Base-by-base conservation (phyloP, 2,113 vertebrate species). In the Onychostruthus taczanowskii region DNA sequence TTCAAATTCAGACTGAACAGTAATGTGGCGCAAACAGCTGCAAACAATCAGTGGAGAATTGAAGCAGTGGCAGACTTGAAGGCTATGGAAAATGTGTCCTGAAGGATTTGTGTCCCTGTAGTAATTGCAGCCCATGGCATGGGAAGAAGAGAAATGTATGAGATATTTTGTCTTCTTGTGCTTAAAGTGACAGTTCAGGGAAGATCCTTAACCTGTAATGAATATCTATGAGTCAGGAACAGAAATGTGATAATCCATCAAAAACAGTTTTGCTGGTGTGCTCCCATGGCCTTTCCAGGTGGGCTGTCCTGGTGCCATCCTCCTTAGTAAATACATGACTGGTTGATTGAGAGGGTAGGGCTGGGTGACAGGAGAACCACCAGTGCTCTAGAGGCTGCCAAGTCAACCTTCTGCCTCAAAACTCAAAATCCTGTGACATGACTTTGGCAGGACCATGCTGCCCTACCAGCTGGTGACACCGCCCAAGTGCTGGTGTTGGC, bases 381-480 rank as follows among this genome's bases (percentile, higher is more conserved):
- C 20, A 7, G 41, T 49, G 73, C 41, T 92, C 24, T 62, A 37
- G 59, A 62, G 39, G 30, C 30, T 6, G 5, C 58, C 24, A 55
- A 75, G 30, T 61, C 75, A 87, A 7, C 30, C 27, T 85, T 75
- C 59, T 83, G 30, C 82, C 66, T 90, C 47, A 55, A 75, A 70
- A 37, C 44, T 63, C 56, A 24, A 26, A 35, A 35, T 35, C 22
- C 30, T 2, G 0, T 33, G 41, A 62, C 10, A 4, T 0, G 2
- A 21, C 39, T 69, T 55, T 55, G 8, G 4, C 0, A 6, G 70
- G 44, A 21, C 56, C 37, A 3, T 1, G 0, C 13, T 81, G 24
- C 9, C 58, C 22, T 27, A 3, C 9, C 43, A 58, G 50, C 50
- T 9, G 3, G 39, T 70, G 82, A 20, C 55, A 33, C 27, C 2